Evolutionary conservation across 2,888 invertebrate genomes (phyloP), one percentile per base, ranked within the genome.

Genomic region (Andrena haemorrhoa): DNA sequence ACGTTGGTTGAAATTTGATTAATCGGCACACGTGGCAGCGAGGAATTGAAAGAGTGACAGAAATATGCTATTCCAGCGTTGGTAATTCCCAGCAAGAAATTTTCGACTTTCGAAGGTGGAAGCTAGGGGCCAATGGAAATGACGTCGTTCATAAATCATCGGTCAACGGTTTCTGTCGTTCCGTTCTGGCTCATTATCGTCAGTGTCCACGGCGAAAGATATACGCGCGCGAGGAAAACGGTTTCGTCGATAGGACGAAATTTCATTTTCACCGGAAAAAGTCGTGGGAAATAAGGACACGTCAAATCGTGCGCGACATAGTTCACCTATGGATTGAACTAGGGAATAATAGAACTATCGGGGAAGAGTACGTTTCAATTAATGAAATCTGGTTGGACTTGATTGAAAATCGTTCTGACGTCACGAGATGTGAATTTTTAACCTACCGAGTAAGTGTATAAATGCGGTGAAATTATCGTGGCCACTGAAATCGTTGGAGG

Each of bases 91-190:
- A 26, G 10, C 31, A 60, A 60, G 60, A 56, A n/a, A 7, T 49
- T 49, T 8, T 23, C 10, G 51, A 12, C 20, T 68, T 20, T 31
- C 4, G 53, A 53, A 68, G 33, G n/a, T 23, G n/a, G 12, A 31
- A 23, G 1, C 10, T 2, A 31, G 12, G 3, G 23, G 49, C 23
- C 58, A 16, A 49, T 26, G 49, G 29, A 49, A 60, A 60, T 49
- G 49, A 74, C 49, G 49, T 20, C 7, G 64, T 58, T 65, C 75
- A 74, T 77, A 77, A 77, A 77, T 77, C 77, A 77, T 60, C 65
- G 74, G 65, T 60, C 74, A 49, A 26, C 35, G 58, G 49, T 60
- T 61, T 29, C 51, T 75, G 61, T 75, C 75, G 60, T 33, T 29
- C 49, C 58, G 20, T 74, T 77, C 65, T 49, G 35, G 35, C 65